These are phyloP conservation scores for Ageneiosus marmoratus DNA, from an alignment of 2,113 vertebrate species.

Conservation along the genomic window DNA sequence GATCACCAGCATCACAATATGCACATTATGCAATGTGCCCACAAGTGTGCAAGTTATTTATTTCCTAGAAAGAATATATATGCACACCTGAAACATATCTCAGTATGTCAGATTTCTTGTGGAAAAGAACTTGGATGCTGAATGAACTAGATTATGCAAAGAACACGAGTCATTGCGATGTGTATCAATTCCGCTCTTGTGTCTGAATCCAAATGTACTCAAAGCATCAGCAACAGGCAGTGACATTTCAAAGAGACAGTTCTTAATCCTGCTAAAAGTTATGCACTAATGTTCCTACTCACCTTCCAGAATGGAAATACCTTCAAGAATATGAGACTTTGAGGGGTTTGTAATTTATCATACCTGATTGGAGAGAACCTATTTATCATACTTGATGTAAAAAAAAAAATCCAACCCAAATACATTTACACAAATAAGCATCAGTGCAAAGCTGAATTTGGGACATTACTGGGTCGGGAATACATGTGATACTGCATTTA, in stretches of 20 bases:
- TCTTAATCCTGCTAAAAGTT: not conserved
- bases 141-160: not conserved
- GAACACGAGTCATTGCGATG: not conserved
- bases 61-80: not conserved
- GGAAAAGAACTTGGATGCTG: no score
- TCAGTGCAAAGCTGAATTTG: not conserved
- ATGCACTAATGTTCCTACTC: not conserved
- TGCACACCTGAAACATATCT: not conserved
- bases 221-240: not conserved
- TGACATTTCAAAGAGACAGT: conserved; percentile 16
- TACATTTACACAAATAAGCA: conserved; percentile 16
- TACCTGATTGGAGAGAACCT: not conserved
- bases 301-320: not conserved
- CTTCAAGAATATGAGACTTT: not conserved
- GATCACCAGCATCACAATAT: not conserved
- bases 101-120: not conserved
- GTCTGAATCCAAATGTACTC: not conserved
- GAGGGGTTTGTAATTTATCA: not conserved
- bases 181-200: not conserved
- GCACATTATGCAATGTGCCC: not conserved
- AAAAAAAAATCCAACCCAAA: not conserved
- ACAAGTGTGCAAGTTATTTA: not conserved
- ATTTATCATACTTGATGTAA: conserved; percentile 3
- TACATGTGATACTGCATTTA: conserved; percentile 4
- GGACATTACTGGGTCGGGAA: conserved; percentile 1